Conservation (phyloP, 1,140 invertebrate species). For the Ceratina australensis region DNA sequence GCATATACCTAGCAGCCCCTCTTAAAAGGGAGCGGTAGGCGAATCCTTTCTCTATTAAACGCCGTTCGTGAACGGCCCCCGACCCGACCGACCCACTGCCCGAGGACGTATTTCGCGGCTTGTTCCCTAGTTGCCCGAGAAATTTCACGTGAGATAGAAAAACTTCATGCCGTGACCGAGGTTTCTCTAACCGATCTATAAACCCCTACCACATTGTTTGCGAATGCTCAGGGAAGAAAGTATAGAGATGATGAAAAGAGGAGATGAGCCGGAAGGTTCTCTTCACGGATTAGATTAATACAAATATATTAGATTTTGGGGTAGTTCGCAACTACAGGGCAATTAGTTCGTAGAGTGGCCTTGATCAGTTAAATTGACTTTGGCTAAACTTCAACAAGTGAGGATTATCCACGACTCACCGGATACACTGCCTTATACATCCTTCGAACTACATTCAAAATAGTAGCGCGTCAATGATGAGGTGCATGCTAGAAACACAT, state of each 20-base stretch:
- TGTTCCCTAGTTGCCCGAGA: slow-evolving; percentile 34
- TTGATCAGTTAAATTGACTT: not conserved
- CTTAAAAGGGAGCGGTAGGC: slow-evolving; percentile 17
- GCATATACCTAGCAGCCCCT: not conserved
- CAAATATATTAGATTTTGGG: not conserved
- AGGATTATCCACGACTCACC: not conserved
- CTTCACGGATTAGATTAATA: not conserved
- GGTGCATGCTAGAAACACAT: too few relatives aligned
- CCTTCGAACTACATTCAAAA: not conserved
- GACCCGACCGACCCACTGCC: slow-evolving; percentile 41
- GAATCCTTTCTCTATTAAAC: slow-evolving; percentile 49
- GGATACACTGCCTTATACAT: not conserved
- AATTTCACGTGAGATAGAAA: slow-evolving; percentile 34
- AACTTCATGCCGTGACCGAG: slow-evolving; percentile 14
- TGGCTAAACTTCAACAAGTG: not conserved
- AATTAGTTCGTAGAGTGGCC: not conserved
- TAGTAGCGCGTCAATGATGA: not conserved
- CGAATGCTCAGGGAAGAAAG: not conserved
- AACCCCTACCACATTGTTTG: slow-evolving; percentile 1
- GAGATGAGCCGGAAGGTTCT: too few relatives aligned
- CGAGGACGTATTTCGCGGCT: slow-evolving; percentile 43
- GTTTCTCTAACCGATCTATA: not conserved
- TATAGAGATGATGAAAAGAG: too few relatives aligned
- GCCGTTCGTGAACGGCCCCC: slow-evolving; percentile 13
- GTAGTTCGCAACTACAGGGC: not conserved